phyloP scores from a whole-genome alignment of 2,797 vertebrate genomes.

The Acrocephalus scirpaceus region DNA sequence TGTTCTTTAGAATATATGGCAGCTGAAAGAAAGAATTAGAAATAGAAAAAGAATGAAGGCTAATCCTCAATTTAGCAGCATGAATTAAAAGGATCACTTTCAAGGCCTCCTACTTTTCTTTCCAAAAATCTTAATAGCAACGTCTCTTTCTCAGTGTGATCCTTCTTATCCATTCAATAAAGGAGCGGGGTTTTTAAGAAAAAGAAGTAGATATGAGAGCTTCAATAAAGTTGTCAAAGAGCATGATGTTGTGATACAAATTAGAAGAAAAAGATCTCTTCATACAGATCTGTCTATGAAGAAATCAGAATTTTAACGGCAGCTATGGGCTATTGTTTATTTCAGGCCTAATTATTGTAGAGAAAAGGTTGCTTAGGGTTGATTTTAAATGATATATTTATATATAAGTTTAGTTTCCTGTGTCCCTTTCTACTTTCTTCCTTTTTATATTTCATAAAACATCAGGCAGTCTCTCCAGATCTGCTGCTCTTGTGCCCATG shows the following conservation, averaged over 20 bases:
- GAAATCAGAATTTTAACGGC: background rate
- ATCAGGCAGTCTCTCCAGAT: background rate
- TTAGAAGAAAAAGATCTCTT: background rate
- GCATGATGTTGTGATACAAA: background rate
- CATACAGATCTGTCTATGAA: background rate
- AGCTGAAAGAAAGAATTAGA: background rate
- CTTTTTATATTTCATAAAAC: background rate
- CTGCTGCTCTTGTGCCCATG: background rate
- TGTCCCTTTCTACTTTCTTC: background rate
- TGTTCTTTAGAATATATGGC: background rate
- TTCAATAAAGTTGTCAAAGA: constrained; percentile 10
- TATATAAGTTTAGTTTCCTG: background rate
- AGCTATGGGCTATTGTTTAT: background rate
- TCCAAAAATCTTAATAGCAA: background rate
- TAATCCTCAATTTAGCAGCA: constrained; percentile 32
- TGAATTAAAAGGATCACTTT: constrained; percentile 1
- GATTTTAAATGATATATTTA: background rate
- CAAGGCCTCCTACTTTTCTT: constrained; percentile 8
- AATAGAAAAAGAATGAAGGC: background rate
- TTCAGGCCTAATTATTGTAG: background rate
- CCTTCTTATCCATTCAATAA: background rate
- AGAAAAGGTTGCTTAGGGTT: background rate
- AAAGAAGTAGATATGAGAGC: background rate
- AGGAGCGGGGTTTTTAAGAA: background rate
- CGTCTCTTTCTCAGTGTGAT: background rate